A percentile compares a stretch with the other conserved stretches of the same genome.
Conservation (phyloP, 2,113 vertebrate genomes). For the Anoplopoma fimbria region DNA sequence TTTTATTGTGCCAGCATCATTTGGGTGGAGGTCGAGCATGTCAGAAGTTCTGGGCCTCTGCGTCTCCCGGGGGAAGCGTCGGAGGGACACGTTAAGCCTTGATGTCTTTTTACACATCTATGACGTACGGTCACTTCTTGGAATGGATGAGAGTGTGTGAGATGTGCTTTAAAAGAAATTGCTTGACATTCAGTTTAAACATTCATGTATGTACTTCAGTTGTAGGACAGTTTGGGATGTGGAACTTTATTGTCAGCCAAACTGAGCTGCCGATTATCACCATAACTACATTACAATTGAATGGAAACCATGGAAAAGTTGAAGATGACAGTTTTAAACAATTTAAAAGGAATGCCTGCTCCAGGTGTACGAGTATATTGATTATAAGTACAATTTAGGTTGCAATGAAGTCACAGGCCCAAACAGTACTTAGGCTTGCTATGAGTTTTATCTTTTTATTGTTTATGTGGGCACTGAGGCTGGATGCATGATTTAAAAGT, state of each 20-base stretch:
- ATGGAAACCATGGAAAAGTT: slow-evolving; percentile 1
- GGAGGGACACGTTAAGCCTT: slow-evolving; percentile 62
- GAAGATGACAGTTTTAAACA: slow-evolving; percentile 2
- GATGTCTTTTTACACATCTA: slow-evolving; percentile 52
- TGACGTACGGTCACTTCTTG: slow-evolving; percentile 30
- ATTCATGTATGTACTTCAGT: not conserved
- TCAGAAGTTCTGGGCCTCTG: slow-evolving; percentile 64
- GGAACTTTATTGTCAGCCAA: slow-evolving; percentile 1
- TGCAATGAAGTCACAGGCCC: not conserved
- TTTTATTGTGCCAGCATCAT: slow-evolving; percentile 77
- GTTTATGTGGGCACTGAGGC: not conserved
- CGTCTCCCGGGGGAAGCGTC: slow-evolving; percentile 32
- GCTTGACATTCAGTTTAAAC: slow-evolving; percentile 21
- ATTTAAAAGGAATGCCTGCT: not conserved
- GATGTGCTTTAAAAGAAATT: slow-evolving; percentile 29
- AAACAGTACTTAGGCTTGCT: not conserved
- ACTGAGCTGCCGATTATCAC: not conserved
- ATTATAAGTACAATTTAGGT: not conserved
- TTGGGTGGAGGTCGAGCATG: slow-evolving; percentile 64
- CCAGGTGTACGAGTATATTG: not conserved
- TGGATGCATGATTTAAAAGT: not conserved
- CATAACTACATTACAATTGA: not conserved
- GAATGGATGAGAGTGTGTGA: slow-evolving; percentile 52
- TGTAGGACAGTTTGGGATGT: slow-evolving; percentile 3
- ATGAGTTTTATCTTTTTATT: not conserved